Evolutionary conservation across 23 tunicate species (phyloP), one percentile per base, ranked within the genome.

Genomic region (Styela plicata): DNA sequence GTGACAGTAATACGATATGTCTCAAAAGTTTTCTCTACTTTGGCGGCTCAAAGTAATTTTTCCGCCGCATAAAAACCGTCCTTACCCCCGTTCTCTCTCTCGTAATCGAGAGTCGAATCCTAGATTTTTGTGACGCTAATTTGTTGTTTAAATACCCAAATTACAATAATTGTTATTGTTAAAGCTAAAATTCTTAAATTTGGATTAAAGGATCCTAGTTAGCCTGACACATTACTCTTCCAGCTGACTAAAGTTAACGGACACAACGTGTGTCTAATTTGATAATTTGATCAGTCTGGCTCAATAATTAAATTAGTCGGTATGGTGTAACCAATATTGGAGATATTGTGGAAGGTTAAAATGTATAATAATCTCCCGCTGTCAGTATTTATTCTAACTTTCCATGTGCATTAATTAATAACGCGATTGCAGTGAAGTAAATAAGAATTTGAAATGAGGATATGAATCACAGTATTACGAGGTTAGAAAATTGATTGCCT

Each of bases 241-340:
- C 57, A 44, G 10, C 57, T 44, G 57, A 13, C 57, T 7, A 44
- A 44, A 44, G 57, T 44, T 44, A 44, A 44, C 57, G 57, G 57
- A 44, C 57, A 13, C 57, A 44, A 44, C 57, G 77, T 32, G 34
- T 71, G 36, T 71, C 37, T 71, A 71, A 71, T 71, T 71, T 71
- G 77, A 71, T 71, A 28, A 71, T 71, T 71, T 34, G 77, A 71
- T 71, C 77, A 71, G 34, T 2, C 34, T 19, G 34, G 17, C 34
- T 27, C 34, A 32, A 36, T 71, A 71, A 71, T 71, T 71, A 34
- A 71, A 71, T 71, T 71, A 71, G 34, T 34, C 34, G 77, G 34
- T 36, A 34, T 34, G 77, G 7, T 5, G 57, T 13, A 44, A 5
- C 57, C 57, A 44, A 44, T 44, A 44, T 44, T 13, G 57, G 57